Evolutionary conservation across 2,888 invertebrate species (phyloP).

Genomic region (Drosophila falleni): DNA sequence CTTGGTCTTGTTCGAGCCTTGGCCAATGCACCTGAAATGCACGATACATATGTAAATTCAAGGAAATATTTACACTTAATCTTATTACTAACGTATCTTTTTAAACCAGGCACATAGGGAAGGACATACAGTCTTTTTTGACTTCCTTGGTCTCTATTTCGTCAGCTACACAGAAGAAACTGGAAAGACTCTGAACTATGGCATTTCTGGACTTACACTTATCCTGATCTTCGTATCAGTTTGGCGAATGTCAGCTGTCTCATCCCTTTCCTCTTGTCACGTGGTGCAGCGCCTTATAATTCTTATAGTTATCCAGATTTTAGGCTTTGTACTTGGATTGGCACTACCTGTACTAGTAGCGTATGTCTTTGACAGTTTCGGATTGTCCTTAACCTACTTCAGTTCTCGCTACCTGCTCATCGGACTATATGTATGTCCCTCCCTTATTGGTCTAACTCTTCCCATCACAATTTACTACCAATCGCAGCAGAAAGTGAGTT

Average conservation of each 20-base stretch:
- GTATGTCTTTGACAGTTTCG: conserved; percentile 83
- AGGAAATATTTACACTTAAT: background rate
- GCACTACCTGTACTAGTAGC: conserved; percentile 82
- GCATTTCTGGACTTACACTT: conserved; percentile 83
- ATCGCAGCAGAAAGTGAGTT: conserved; percentile 72
- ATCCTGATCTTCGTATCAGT: conserved; percentile 73
- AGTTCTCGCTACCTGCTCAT: conserved; percentile 86
- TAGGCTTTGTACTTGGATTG: conserved; percentile 79
- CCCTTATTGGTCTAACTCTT: conserved; percentile 77
- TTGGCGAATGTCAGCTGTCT: conserved; percentile 72
- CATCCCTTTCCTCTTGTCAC: conserved; percentile 48
- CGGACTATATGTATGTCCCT: conserved; percentile 82
- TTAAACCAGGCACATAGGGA: conserved; percentile 82
- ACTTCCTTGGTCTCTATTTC: conserved; percentile 89
- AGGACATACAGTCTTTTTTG: conserved; percentile 89
- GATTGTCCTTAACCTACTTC: conserved; percentile 87
- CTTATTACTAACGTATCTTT: background rate
- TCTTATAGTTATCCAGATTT: conserved; percentile 70
- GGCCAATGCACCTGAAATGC: conserved; percentile 84
- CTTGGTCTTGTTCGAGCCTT: conserved; percentile 86
- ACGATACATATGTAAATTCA: conserved; percentile 69
- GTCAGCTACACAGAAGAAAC: conserved; percentile 87
- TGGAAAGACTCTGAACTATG: conserved; percentile 83
- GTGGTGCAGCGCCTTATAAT: conserved; percentile 61
- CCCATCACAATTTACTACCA: conserved; percentile 75